Conservation (phyloP, 2,797 vertebrate species). For the Anisognathus igniventris region DNA sequence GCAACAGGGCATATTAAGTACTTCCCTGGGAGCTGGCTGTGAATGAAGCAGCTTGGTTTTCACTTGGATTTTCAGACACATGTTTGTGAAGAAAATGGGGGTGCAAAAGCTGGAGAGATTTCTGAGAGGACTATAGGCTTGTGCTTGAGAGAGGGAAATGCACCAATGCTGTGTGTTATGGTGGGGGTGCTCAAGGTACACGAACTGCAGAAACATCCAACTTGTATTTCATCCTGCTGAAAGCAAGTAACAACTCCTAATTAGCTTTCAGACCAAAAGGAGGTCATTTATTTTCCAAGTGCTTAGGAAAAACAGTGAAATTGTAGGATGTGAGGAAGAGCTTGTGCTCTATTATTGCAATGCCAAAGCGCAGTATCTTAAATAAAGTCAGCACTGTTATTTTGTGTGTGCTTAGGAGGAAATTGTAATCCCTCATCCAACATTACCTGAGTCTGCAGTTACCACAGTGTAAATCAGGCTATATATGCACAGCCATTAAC, state of each 20-base stretch:
- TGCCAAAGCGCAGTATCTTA: background rate
- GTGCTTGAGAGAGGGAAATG: background rate
- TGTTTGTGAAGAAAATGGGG: background rate
- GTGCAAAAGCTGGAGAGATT: background rate
- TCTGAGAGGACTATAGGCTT: background rate
- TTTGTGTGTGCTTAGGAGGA: background rate
- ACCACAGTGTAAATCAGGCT: background rate
- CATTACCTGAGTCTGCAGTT: background rate
- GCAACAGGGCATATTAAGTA: background rate
- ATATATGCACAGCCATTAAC: background rate
- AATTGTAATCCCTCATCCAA: background rate
- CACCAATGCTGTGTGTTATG: background rate
- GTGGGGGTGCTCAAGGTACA: background rate
- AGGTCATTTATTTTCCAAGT: background rate
- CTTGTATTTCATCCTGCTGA: background rate
- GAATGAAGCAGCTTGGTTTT: background rate
- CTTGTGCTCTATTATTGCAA: background rate
- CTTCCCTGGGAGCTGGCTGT: background rate
- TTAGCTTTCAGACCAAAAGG: background rate
- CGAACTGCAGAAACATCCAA: background rate
- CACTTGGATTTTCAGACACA: background rate
- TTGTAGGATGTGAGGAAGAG: background rate
- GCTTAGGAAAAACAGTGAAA: background rate
- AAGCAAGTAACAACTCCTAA: background rate
- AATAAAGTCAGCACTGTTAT: background rate